Conservation (phyloP, 1,140 invertebrate genomes). For the Carposina sasakii region DNA sequence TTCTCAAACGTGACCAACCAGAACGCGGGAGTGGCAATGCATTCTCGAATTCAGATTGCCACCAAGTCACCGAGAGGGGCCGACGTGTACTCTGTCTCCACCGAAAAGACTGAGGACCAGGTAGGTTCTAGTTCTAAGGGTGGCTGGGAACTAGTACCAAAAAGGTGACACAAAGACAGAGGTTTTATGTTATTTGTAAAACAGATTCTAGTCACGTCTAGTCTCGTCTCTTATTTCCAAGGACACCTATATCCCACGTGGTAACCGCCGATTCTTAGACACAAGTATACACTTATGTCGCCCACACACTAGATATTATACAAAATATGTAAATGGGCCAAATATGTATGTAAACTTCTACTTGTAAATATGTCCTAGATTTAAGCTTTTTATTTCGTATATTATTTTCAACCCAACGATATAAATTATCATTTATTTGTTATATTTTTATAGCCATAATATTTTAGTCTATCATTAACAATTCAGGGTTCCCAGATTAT, state of each 20-base stretch:
- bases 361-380: too few species aligned
- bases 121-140: constrained; percentile 10
- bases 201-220: not conserved
- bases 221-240: not conserved
- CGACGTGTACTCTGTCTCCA: constrained; percentile 25
- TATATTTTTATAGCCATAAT: too few species aligned
- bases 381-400: too few species aligned
- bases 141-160: not conserved
- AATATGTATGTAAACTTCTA: too few species aligned
- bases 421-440: too few species aligned
- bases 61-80: constrained; percentile 18
- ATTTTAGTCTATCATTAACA: too few species aligned
- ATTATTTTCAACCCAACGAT: too few species aligned
- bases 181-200: not conserved
- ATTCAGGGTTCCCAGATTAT: too few species aligned
- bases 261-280: not conserved
- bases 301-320: too few species aligned
- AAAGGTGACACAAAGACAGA: not conserved
- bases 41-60: constrained; percentile 42
- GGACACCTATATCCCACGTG: not conserved
- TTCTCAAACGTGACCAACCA: constrained; percentile 47
- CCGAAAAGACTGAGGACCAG: constrained; percentile 8
- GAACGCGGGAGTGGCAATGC: constrained; percentile 46
- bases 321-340: too few species aligned
- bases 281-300: too few species aligned